Percentiles rank a stretch among this genome's conserved stretches.
phyloP scores from a whole-genome alignment of 1,140 invertebrate species.

The Hypothenemus hampei region DNA sequence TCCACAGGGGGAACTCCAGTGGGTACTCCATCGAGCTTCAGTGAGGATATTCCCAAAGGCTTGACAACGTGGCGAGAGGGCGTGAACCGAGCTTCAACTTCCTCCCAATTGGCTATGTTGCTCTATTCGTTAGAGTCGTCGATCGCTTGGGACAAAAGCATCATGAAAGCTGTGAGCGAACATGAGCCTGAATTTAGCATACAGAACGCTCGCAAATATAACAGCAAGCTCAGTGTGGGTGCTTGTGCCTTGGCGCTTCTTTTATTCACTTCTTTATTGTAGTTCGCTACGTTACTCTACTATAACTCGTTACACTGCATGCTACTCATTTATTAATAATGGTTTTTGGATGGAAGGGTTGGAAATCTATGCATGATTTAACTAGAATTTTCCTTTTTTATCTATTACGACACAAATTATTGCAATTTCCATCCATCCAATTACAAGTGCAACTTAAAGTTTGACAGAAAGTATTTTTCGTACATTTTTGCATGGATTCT shows the following conservation, averaged over 20 bases:
- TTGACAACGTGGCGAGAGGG: slow-evolving; percentile 86
- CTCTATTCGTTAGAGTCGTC: slow-evolving; percentile 84
- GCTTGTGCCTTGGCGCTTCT: slow-evolving; percentile 42
- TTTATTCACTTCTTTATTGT: too few relatives aligned
- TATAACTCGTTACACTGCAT: too few relatives aligned
- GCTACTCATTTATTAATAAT: too few relatives aligned
- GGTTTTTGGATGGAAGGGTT: too few relatives aligned
- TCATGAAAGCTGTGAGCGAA: slow-evolving; percentile 94
- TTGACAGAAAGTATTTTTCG: too few relatives aligned
- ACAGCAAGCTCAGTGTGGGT: slow-evolving; percentile 47
- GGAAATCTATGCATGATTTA: too few relatives aligned
- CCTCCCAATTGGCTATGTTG: slow-evolving; percentile 86
- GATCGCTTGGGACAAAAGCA: slow-evolving; percentile 97
- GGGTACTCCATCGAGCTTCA: slow-evolving; percentile 11
- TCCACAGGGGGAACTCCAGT: slow-evolving; percentile 31
- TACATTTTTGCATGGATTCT: too few relatives aligned
- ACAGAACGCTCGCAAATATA: slow-evolving; percentile 47
- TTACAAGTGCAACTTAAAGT: too few relatives aligned
- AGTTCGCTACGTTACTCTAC: too few relatives aligned
- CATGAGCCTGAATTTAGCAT: slow-evolving; percentile 44
- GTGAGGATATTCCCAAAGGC: slow-evolving; percentile 57
- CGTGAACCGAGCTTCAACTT: slow-evolving; percentile 72
- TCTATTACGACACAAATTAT: too few relatives aligned
- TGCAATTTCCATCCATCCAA: too few relatives aligned
- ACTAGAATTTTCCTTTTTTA: too few relatives aligned